phyloP scores from a whole-genome alignment of 2,888 invertebrate species.

The Cinara cedri region DNA sequence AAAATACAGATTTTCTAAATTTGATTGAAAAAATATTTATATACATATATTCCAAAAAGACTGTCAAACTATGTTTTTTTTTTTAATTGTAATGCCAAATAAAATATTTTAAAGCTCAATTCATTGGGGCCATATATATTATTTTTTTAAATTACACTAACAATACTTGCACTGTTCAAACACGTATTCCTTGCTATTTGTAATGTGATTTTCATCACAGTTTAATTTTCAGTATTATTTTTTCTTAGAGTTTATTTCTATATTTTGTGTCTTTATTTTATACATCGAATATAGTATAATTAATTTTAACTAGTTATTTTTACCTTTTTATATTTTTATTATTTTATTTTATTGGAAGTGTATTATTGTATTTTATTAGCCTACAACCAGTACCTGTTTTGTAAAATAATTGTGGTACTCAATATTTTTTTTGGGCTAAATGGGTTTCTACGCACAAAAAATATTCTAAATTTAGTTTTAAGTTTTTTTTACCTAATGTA shows the following conservation, averaged over 20 bases:
- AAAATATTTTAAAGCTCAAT: slow-evolving; percentile 42
- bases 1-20: background rate
- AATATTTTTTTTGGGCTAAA: slow-evolving; percentile 37
- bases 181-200: background rate
- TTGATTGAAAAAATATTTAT: background rate
- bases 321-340: slow-evolving; percentile 22
- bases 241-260: slow-evolving; percentile 19
- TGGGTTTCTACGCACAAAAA: slow-evolving; percentile 36
- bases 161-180: slow-evolving; percentile 9
- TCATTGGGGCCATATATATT: slow-evolving; percentile 33
- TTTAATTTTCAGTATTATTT: slow-evolving; percentile 39
- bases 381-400: slow-evolving; percentile 25
- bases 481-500: slow-evolving; percentile 29
- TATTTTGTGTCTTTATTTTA: slow-evolving; percentile 30
- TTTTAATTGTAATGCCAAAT: slow-evolving; percentile 22
- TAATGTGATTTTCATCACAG: slow-evolving; percentile 2
- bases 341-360: slow-evolving; percentile 12
- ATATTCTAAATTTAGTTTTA: slow-evolving; percentile 48
- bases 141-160: slow-evolving; percentile 13
- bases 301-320: slow-evolving; percentile 17
- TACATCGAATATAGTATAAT: slow-evolving; percentile 4
- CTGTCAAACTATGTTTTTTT: slow-evolving; percentile 22
- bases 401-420: slow-evolving; percentile 32
- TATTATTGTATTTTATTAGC: slow-evolving; percentile 32
- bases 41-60: slow-evolving; percentile 25